These are phyloP conservation scores for Macrocentrus cingulum DNA, from an alignment of 1,140 invertebrate species.

Conservation along the genomic window DNA sequence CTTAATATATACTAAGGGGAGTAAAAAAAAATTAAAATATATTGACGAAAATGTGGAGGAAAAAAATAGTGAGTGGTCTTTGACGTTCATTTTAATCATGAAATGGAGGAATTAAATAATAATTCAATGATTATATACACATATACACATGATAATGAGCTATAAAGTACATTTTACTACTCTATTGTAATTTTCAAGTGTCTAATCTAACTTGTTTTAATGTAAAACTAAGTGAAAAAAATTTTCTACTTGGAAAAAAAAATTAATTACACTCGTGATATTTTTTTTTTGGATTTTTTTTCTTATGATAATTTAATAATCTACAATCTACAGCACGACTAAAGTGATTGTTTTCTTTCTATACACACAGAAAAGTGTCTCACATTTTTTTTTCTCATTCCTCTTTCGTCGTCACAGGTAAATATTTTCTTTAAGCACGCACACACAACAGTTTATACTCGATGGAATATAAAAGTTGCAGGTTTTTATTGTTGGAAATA, in stretches of 20 bases:
- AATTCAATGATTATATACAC: neutral
- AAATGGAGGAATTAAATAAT: neutral
- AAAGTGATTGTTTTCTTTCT: slow-evolving; percentile 11
- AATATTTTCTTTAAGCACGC: neutral
- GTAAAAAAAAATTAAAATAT: slow-evolving; percentile 4
- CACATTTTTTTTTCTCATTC: slow-evolving; percentile 9
- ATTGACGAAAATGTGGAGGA: neutral
- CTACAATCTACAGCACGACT: slow-evolving; percentile 19
- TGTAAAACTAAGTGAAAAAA: too few species aligned
- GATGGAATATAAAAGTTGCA: too few species aligned
- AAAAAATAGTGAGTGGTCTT: neutral
- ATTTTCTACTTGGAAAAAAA: too few species aligned
- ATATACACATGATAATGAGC: neutral
- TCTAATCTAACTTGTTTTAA: too few species aligned
- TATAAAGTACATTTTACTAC: slow-evolving; percentile 1
- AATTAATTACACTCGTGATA: neutral
- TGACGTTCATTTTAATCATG: neutral
- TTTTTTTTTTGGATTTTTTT: neutral
- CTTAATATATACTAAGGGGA: neutral
- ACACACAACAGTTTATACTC: too few species aligned
- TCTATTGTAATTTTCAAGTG: too few species aligned
- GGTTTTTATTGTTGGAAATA: too few species aligned
- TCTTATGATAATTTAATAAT: neutral
- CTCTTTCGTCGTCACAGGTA: neutral
- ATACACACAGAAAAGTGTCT: slow-evolving; percentile 16